Base-by-base conservation (phyloP, 2,888 invertebrate genomes). In the Idaea aversata region DNA sequence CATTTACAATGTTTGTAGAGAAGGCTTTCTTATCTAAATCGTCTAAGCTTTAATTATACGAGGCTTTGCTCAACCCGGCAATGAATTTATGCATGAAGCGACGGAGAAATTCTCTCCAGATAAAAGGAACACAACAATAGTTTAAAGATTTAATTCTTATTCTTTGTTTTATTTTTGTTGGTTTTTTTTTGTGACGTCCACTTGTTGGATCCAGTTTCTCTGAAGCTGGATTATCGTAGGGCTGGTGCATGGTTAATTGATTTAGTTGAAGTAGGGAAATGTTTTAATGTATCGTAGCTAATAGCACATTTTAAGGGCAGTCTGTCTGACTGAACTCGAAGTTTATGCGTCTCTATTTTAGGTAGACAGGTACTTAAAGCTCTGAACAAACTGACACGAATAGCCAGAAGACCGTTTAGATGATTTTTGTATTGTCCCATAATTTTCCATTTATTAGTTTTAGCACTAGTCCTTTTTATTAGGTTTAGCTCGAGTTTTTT, bases 41-140 rank as follows among this genome's bases (percentile, higher is more conserved):
- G 68, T 6, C 81, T 83, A 80, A 87, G 81, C 80, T 88, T 89
- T 89, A 90, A 91, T 91, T 91, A 90, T 90, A 86, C 87, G 75
- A 69, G 70, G 69, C 75, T 79, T 81, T 80, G 82, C 80, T 75
- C 73, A 87, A 88, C 86, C 85, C 83, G 78, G 84, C 84, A 88
- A 90, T 91, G 91, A 91, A 92, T 92, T 89, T 87, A 92, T 91
- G 90, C 91, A 92, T 93, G 91, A 91, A 87, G 82, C 82, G 79
- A 76, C 79, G 73, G 77, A 74, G 87, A 88, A 90, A 84, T 88
- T 88, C 88, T 83, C 78, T 76, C 83, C 79, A 82, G 82, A 81
- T 85, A 85, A 89, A 87, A 89, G 85, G 91, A 90, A 93, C 47
- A 6, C 47, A 47, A 47, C 93, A 92, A 93, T 91, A 89, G 91